A percentile compares a stretch with the other conserved stretches of the same genome.
Evolutionary conservation across 2,797 vertebrate species (phyloP).

Genomic region (Avahi laniger): DNA sequence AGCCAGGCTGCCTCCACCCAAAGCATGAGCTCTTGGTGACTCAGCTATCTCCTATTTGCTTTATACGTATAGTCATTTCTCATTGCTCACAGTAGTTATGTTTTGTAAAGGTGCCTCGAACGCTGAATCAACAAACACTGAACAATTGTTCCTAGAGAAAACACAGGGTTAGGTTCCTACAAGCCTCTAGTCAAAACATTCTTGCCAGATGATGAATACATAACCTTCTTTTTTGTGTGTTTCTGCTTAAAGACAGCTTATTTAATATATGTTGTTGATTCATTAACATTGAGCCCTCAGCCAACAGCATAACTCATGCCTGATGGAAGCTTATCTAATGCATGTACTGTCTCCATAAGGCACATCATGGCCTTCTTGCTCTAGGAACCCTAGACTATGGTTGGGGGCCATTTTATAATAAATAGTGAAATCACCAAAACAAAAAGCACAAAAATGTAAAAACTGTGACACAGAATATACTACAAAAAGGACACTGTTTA

Average conservation of each 20-base stretch:
- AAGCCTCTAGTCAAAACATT: not conserved
- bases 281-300: not conserved
- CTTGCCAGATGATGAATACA: not conserved
- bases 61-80: not conserved
- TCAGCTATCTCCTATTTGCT: not conserved
- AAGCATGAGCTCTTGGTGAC: too few species aligned
- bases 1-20: not conserved
- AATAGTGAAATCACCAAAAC: not conserved
- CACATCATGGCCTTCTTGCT: not conserved
- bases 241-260: not conserved
- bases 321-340: not conserved
- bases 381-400: not conserved
- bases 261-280: not conserved
- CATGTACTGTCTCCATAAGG: not conserved
- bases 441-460: not conserved
- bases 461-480: not conserved
- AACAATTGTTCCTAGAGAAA: not conserved
- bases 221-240: not conserved
- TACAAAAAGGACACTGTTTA: not conserved
- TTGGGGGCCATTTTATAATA: not conserved
- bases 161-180: not conserved
- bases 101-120: not conserved
- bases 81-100: not conserved
- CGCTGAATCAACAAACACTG: not conserved
- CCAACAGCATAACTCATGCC: not conserved